These are phyloP conservation scores for Hedya salicella DNA, from an alignment of 2,888 invertebrate genomes.

Conservation along the genomic window DNA sequence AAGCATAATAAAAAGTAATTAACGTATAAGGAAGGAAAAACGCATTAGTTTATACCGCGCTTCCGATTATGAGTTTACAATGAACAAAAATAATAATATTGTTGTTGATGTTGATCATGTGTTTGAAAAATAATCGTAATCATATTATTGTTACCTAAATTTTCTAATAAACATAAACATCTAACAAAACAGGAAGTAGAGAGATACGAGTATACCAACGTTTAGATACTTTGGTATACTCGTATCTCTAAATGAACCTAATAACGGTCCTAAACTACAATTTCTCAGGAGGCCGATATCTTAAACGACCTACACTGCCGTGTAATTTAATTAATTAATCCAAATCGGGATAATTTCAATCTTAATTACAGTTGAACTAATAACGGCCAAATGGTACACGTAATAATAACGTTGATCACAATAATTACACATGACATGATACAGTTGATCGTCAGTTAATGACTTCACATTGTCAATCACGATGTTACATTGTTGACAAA, in stretches of 20 bases:
- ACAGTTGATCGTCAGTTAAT: conserved; percentile 20
- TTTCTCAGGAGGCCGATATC: neutral
- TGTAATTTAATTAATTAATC: neutral
- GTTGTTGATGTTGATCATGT: too few relatives aligned
- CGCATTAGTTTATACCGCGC: too few relatives aligned
- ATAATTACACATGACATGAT: conserved; percentile 21
- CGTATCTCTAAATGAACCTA: neutral
- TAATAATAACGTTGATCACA: conserved; percentile 20
- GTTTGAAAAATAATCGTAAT: too few relatives aligned
- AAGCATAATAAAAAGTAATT: too few relatives aligned
- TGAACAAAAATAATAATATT: too few relatives aligned
- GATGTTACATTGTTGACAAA: conserved; percentile 20
- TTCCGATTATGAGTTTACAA: too few relatives aligned
- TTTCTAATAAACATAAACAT: too few relatives aligned
- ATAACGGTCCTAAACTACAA: neutral
- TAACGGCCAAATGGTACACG: conserved; percentile 26
- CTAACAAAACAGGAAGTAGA: too few relatives aligned
- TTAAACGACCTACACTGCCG: neutral
- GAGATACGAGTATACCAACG: too few relatives aligned
- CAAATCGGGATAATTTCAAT: conserved; percentile 31
- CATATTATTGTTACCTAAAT: too few relatives aligned
- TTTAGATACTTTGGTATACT: too few relatives aligned
- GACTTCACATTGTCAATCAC: conserved; percentile 13
- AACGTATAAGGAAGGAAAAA: too few relatives aligned
- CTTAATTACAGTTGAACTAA: conserved; percentile 31